Base-by-base conservation (phyloP, 1,140 invertebrate genomes). In the Philopotamus ludificatus region DNA sequence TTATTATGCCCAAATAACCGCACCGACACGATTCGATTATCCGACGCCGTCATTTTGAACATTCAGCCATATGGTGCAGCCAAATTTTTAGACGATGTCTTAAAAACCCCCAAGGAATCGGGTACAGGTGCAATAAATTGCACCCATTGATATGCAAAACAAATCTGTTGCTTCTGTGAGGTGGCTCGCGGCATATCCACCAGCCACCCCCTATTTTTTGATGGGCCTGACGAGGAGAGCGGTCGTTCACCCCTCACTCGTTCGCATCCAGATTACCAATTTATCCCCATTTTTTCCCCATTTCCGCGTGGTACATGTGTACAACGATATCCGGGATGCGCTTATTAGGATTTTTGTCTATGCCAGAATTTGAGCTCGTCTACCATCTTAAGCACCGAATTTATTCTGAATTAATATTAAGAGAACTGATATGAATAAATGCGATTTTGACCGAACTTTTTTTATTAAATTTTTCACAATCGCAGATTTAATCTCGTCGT, bases 111-210 rank as follows among this genome's bases (percentile, higher is more conserved):
- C 12, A 26, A 28, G 12, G 42, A 50, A 49, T 34, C 47, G 16
- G 39, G 25, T 66, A 57, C 64, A 66, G 64, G 64, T 66, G 57
- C 58, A 66, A 57, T 60, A 66, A 66, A 66, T 66, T 66, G 64
- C 64, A 60, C 25, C 23, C 64, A 66, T 66, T 61, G 64, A 54
- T 66, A 66, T 66, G 64, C 57, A 66, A 66, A 66, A 53, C 64
- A 57, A 66, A 66, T 66, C 57, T 54, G 53, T 16, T 50, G 18
- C 57, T 23, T 16, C 10, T 18, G 26, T 20, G 10, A 9, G 45
- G 9, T 49, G 23, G 25, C 57, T 65, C 41, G n/a, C 47, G 49
- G 20, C n/a, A n/a, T n/a, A 61, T 41, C 28, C 44, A 26, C 41
- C 25, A 21, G 58, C 7, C 18, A 21, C 34, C 44, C 23, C 57